Evolutionary conservation across 2,797 vertebrate species (phyloP).

Genomic region (Leucoraja ocellata): DNA sequence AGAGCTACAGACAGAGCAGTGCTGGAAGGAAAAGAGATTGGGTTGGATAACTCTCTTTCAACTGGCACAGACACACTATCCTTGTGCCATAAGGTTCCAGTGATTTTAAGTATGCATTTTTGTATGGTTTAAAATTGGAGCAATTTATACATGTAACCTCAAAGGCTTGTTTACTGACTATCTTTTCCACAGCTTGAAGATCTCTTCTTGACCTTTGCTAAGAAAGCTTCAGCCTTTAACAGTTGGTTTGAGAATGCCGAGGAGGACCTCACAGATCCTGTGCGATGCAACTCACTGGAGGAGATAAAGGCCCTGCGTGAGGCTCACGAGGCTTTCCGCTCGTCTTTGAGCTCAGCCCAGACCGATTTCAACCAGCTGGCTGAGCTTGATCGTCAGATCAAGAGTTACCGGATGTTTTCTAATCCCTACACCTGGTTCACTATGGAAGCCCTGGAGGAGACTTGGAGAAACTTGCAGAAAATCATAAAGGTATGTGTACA

Average conservation of each 20-base stretch:
- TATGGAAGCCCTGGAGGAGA: conserved; percentile 97
- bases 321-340: conserved; percentile 92
- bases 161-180: background rate
- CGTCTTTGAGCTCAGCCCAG: conserved; percentile 89
- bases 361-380: conserved; percentile 93
- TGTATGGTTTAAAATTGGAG: background rate
- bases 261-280: conserved; percentile 90
- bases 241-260: conserved; percentile 99
- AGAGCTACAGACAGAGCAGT: too few relatives aligned
- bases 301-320: conserved; percentile 90
- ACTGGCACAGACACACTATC: too few relatives aligned
- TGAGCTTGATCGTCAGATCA: conserved; percentile 92
- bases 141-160: background rate
- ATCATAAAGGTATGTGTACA: conserved; percentile 80
- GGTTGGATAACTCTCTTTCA: too few relatives aligned
- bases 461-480: conserved; percentile 97
- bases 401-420: conserved; percentile 90
- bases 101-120: background rate
- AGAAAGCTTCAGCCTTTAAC: conserved; percentile 97
- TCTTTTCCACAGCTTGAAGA: conserved; percentile 76
- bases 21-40: too few relatives aligned
- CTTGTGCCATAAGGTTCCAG: too few relatives aligned
- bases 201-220: conserved; percentile 94
- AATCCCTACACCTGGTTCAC: conserved; percentile 99
- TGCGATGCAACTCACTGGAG: conserved; percentile 95